Base-by-base conservation (phyloP, 2,888 invertebrate species). In the Nomada ruficornis region DNA sequence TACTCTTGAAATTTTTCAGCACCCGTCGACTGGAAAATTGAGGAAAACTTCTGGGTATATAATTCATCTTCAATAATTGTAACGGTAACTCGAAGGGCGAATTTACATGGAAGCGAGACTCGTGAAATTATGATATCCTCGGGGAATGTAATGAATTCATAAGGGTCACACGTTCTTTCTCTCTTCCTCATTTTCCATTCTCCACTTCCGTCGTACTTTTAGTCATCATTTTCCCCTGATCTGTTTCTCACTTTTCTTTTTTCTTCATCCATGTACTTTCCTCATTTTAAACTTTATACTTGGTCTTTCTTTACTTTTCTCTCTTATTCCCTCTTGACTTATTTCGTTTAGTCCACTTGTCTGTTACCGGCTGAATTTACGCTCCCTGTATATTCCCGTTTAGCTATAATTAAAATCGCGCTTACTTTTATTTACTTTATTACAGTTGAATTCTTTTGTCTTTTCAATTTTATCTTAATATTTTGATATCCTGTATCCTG, bases 61-160 rank as follows among this genome's bases (percentile, higher is more conserved):
- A 80, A 80, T 77, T 77, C 71, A 67, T 77, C 71, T 67, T 60
- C 62, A 60, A 80, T 80, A 77, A 80, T 77, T 67, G 70, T 65
- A 62, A 59, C 76, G 55, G 60, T 71, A 77, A 52, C 68, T 63
- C 13, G 29, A 69, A 55, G 20, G 44, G 73, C 47, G 60, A 75
- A 65, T 80, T 60, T 60, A 80, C 67, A 55, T 44, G 78, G 50
- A 50, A 77, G 60, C 52, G 26, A 54, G 55, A 4, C 36, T 50
- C 20, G 71, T 44, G 70, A 62, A 80, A 80, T 77, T 70, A 71
- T 65, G 54, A 62, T 55, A 71, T 62, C 62, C 69, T 7, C 52
- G 62, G 23, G 63, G 42, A 52, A 20, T 50, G 20, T 69, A 76
- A 77, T 69, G 78, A 77, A 77, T 69, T 69, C 63, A 63, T 77